A percentile compares a stretch with the other conserved stretches of the same genome.
phyloP scores from a whole-genome alignment of 2,797 vertebrate genomes.

The Natrix natrix region DNA sequence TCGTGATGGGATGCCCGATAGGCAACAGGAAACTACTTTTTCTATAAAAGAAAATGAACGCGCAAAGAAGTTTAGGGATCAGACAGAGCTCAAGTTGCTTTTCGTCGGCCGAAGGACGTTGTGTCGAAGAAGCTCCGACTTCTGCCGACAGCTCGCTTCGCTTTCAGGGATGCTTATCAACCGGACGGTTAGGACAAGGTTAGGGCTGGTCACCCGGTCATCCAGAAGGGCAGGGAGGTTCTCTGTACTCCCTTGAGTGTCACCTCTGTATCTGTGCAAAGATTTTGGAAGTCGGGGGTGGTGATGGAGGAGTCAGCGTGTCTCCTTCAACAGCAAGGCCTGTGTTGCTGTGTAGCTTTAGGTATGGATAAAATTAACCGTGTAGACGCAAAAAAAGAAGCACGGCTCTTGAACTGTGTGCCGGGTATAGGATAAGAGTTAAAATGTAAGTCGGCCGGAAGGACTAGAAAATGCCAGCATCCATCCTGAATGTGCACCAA shows the following conservation, averaged over 20 bases:
- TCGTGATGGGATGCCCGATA: constrained; percentile 25
- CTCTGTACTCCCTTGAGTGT: neutral
- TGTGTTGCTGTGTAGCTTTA: neutral
- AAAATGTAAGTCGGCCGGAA: neutral
- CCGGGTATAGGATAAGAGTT: neutral
- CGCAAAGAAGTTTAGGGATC: neutral
- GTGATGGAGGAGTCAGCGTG: neutral
- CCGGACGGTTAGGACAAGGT: neutral
- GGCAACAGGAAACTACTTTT: neutral
- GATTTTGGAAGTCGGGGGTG: neutral
- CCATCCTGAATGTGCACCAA: neutral
- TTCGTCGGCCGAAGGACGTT: neutral
- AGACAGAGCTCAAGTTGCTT: neutral
- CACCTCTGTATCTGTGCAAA: neutral
- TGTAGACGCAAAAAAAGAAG: neutral
- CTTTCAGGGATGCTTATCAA: neutral
- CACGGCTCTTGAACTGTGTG: neutral
- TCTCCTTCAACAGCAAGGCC: neutral
- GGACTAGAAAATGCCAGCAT: neutral
- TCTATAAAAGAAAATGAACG: neutral
- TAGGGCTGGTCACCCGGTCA: neutral
- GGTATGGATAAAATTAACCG: neutral
- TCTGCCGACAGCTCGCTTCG: neutral
- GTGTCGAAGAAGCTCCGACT: neutral
- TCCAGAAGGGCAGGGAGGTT: neutral